These are phyloP conservation scores for Drepana falcataria DNA, from an alignment of 2,888 invertebrate genomes.

Conservation along the genomic window DNA sequence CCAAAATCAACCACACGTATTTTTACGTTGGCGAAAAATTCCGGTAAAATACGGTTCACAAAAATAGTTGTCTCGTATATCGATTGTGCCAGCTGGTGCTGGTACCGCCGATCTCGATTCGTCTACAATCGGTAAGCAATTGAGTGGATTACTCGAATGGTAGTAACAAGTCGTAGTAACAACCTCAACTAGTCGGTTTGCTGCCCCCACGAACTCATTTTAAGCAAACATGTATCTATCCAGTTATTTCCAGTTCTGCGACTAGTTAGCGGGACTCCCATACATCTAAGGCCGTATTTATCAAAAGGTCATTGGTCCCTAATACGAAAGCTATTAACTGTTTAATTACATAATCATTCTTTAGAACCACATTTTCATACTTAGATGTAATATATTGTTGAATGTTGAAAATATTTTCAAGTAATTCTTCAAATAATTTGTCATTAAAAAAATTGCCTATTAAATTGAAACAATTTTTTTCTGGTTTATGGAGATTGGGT, in stretches of 20 bases:
- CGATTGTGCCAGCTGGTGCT: slow-evolving; percentile 77
- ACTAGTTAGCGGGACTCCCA: no score
- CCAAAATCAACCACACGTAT: slow-evolving; percentile 31
- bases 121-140: slow-evolving; percentile 54
- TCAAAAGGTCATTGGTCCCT: no score
- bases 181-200: no score
- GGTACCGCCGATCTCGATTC: slow-evolving; percentile 69
- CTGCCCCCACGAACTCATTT: no score
- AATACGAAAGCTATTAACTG: no score
- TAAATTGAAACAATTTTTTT: neutral
- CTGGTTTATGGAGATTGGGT: slow-evolving; percentile 18
- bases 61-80: slow-evolving; percentile 62
- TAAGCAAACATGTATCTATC: no score
- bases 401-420: no score
- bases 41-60: slow-evolving; percentile 31
- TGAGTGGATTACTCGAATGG: slow-evolving; percentile 54
- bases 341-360: no score
- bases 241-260: no score
- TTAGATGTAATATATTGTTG: no score
- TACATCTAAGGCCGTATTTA: no score
- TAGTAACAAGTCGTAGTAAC: slow-evolving; percentile 35
- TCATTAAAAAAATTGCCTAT: neutral
- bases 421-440: neutral
- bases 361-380: no score
- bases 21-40: slow-evolving; percentile 29